phyloP scores from a whole-genome alignment of 1,140 invertebrate species.

The Ctenoplectra terminalis region DNA sequence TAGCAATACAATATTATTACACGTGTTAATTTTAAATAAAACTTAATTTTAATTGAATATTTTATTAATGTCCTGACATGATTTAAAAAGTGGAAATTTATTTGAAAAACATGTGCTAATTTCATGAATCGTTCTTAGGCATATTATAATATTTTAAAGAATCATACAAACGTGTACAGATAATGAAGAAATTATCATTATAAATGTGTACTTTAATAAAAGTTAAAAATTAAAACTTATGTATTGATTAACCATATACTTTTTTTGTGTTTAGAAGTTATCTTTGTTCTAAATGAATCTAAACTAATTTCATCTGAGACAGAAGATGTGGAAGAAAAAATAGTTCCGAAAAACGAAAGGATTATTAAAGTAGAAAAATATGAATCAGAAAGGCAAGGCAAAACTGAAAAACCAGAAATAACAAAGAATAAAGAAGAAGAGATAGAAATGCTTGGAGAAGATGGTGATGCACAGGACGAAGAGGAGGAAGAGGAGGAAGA shows the following conservation, averaged over 20 bases:
- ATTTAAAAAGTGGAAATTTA: background rate
- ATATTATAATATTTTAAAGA: background rate
- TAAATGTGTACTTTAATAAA: background rate
- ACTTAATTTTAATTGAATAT: background rate
- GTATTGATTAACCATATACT: conserved; percentile 17
- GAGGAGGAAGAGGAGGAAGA: conserved; percentile 73
- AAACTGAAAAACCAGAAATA: conserved; percentile 52
- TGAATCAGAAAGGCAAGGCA: background rate
- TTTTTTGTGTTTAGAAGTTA: conserved; percentile 50
- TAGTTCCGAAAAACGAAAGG: conserved; percentile 20
- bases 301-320: conserved; percentile 56
- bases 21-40: background rate
- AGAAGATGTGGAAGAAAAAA: conserved; percentile 72
- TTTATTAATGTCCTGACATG: background rate
- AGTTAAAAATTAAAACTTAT: background rate
- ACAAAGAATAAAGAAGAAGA: conserved; percentile 77
- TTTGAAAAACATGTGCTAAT: background rate
- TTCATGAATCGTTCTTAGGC: background rate
- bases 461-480: conserved; percentile 72
- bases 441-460: conserved; percentile 59
- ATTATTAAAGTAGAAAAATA: conserved; percentile 1
- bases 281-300: conserved; percentile 27
- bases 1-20: background rate
- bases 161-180: background rate
- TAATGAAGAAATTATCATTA: background rate